Evolutionary conservation across 2,797 vertebrate species (phyloP).

Genomic region (Lagorchestes hirsutus): DNA sequence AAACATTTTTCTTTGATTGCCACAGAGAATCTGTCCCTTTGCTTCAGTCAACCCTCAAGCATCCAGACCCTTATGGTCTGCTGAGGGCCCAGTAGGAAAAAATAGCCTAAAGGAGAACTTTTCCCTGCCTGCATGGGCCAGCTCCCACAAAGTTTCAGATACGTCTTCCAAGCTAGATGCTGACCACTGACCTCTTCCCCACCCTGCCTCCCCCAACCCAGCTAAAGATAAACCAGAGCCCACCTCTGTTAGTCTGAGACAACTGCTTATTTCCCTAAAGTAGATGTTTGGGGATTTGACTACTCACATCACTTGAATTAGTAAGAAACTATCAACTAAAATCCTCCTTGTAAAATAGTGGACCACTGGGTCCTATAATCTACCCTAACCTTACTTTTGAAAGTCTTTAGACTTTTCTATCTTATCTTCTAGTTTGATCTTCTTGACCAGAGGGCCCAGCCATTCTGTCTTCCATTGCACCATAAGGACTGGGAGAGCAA

Average conservation of each 20-base stretch:
- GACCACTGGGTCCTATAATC: neutral
- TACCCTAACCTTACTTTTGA: neutral
- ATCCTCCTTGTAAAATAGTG: neutral
- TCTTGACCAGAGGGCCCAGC: neutral
- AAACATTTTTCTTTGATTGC: neutral
- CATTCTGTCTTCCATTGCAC: neutral
- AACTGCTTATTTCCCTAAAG: neutral
- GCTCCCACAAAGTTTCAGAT: neutral
- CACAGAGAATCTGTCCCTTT: neutral
- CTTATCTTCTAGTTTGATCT: neutral
- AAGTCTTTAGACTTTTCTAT: neutral
- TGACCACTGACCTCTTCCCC: too few relatives aligned
- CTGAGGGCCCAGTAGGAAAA: neutral
- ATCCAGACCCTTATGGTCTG: neutral
- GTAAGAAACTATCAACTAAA: neutral
- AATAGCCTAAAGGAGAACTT: neutral
- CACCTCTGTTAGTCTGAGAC: neutral
- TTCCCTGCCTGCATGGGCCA: neutral
- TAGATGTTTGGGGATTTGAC: neutral
- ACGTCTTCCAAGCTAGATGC: too few relatives aligned
- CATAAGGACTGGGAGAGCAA: neutral
- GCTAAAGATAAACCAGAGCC: neutral
- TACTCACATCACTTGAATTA: neutral
- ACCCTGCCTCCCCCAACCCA: neutral
- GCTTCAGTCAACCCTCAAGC: neutral